These are phyloP conservation scores for Lycaena phlaeas DNA, from an alignment of 2,888 invertebrate species.

Conservation along the genomic window DNA sequence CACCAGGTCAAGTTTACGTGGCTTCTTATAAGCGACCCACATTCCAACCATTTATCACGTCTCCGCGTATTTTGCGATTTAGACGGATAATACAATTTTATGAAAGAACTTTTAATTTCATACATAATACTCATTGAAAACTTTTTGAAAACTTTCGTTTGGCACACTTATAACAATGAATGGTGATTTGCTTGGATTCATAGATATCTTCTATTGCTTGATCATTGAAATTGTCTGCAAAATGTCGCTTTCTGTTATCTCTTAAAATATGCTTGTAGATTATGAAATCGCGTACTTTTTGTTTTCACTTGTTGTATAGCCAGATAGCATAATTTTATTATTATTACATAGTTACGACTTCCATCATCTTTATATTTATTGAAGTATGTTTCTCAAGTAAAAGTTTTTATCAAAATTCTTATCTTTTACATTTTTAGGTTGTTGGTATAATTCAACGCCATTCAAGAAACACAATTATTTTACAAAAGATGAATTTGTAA, in stretches of 20 bases:
- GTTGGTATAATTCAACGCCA: no score
- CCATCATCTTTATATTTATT: no score
- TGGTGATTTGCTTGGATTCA: neutral
- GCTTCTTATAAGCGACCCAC: slow-evolving; percentile 32
- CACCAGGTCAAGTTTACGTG: slow-evolving; percentile 53
- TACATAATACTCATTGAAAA: slow-evolving; percentile 1
- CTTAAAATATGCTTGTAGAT: neutral
- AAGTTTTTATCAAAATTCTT: no score
- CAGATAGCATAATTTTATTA: no score
- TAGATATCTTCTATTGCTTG: neutral
- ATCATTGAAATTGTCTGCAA: slow-evolving; percentile 1
- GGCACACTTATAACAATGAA: slow-evolving; percentile 1
- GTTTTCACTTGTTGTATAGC: no score
- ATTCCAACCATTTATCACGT: slow-evolving; percentile 42
- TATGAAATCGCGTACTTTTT: neutral
- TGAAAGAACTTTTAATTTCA: slow-evolving; percentile 6
- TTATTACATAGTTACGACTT: no score
- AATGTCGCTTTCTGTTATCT: neutral
- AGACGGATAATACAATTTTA: neutral
- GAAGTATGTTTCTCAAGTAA: no score
- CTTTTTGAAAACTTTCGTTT: slow-evolving; percentile 2
- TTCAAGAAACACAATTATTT: no score
- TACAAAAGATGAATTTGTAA: no score
- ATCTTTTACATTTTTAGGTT: no score
- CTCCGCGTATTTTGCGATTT: slow-evolving; percentile 38